Conservation (phyloP, 2,888 invertebrate genomes). For the Lycaena phlaeas region DNA sequence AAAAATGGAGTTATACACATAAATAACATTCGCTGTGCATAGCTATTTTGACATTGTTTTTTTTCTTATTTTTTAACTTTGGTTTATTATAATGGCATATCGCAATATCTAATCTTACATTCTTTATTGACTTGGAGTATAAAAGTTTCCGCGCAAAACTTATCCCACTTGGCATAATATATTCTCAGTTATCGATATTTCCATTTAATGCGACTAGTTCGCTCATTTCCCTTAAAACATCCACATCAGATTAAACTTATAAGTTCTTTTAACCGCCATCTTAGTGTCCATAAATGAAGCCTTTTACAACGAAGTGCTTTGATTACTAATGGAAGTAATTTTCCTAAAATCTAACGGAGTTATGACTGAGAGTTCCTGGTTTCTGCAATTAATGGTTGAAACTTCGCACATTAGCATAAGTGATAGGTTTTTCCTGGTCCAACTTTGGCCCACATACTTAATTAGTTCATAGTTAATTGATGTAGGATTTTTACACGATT, state of each 20-base stretch:
- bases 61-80: too few relatives aligned
- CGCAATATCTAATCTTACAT: too few relatives aligned
- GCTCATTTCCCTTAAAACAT: neutral
- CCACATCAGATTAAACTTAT: neutral
- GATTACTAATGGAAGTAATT: slow-evolving; percentile 5
- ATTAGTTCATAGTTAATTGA: neutral
- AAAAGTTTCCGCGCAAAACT: too few relatives aligned
- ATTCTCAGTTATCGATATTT: neutral
- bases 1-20: too few relatives aligned
- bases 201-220: neutral
- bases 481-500: neutral
- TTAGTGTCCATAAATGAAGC: neutral
- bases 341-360: neutral
- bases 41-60: too few relatives aligned
- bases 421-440: slow-evolving; percentile 3
- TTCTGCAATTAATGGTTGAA: neutral
- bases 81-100: too few relatives aligned
- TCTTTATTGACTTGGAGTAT: too few relatives aligned
- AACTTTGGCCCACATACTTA: neutral
- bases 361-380: slow-evolving; percentile 1
- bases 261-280: slow-evolving; percentile 1
- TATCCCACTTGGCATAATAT: slow-evolving; percentile 1
- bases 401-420: neutral
- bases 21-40: too few relatives aligned
- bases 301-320: slow-evolving; percentile 1